Conservation (phyloP, 1,140 invertebrate genomes). For the Nomia melanderi region DNA sequence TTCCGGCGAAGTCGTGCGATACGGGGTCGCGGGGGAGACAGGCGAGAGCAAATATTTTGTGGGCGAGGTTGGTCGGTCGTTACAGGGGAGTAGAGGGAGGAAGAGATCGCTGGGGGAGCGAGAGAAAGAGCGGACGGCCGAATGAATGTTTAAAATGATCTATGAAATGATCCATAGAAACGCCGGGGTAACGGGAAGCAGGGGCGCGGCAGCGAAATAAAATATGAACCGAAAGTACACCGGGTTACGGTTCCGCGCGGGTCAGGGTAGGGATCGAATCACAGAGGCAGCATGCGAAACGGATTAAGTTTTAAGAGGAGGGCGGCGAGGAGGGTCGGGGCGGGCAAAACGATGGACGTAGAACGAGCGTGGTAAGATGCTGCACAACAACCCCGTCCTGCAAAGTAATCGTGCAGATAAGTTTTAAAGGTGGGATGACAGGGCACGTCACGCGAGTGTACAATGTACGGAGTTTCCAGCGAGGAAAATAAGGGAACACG, state of each 20-base stretch:
- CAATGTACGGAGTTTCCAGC: constrained; percentile 2
- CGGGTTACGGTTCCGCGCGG: neutral
- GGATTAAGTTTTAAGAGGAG: constrained; percentile 2
- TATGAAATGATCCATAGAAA: constrained; percentile 26
- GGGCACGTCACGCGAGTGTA: neutral
- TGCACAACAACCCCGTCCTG: neutral
- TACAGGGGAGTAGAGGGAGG: neutral
- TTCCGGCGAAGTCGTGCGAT: constrained; percentile 10
- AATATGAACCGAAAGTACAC: constrained; percentile 26
- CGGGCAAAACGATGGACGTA: neutral
- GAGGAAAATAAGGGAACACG: constrained; percentile 2
- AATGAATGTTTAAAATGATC: constrained; percentile 45
- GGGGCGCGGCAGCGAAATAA: constrained; percentile 15
- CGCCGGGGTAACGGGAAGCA: neutral
- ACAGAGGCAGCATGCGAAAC: neutral
- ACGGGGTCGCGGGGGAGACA: neutral
- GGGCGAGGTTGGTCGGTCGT: neutral
- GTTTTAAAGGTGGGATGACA: constrained; percentile 7
- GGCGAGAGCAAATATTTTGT: constrained; percentile 24
- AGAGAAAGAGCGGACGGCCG: neutral
- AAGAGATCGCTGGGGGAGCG: neutral
- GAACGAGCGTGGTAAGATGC: neutral
- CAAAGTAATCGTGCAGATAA: constrained; percentile 33
- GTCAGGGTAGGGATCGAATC: neutral
- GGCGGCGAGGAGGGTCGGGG: too few species aligned